phyloP scores from a whole-genome alignment of 2,797 vertebrate genomes.

The Paratrypauchen microcephalus region DNA sequence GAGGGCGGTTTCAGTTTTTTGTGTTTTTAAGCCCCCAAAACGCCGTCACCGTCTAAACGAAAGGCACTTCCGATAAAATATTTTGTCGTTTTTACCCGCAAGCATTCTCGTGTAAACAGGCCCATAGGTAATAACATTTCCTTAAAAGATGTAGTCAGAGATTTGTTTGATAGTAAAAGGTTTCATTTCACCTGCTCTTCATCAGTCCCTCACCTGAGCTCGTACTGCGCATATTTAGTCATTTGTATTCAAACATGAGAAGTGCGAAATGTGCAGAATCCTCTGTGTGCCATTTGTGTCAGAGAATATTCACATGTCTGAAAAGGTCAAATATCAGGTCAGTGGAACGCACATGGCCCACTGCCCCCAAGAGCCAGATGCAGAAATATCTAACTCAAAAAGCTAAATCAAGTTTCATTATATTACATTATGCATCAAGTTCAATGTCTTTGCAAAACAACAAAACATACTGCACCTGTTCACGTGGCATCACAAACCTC shows the following conservation, averaged over 20 bases:
- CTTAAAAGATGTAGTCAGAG: neutral
- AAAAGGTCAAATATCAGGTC: slow-evolving; percentile 7
- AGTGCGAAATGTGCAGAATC: neutral
- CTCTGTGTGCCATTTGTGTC: neutral
- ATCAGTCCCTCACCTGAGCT: neutral
- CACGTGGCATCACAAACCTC: too few species aligned
- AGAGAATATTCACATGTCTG: slow-evolving; percentile 1
- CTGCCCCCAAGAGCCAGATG: neutral
- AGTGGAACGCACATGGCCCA: neutral
- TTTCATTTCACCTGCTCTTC: neutral
- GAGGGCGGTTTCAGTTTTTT: too few species aligned
- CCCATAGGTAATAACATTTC: too few species aligned
- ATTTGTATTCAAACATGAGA: neutral
- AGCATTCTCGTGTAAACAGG: too few species aligned
- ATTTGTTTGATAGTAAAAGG: neutral
- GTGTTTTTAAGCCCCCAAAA: too few species aligned
- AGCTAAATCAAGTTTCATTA: neutral
- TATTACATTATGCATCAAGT: neutral
- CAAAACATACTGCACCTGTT: too few species aligned
- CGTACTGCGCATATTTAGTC: neutral
- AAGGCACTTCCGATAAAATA: too few species aligned
- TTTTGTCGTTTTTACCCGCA: too few species aligned
- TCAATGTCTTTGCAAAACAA: neutral
- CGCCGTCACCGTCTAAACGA: too few species aligned
- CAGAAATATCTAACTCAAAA: neutral